Base-by-base conservation (phyloP, 2,797 vertebrate species). In the Enteromius fasciolatus region DNA sequence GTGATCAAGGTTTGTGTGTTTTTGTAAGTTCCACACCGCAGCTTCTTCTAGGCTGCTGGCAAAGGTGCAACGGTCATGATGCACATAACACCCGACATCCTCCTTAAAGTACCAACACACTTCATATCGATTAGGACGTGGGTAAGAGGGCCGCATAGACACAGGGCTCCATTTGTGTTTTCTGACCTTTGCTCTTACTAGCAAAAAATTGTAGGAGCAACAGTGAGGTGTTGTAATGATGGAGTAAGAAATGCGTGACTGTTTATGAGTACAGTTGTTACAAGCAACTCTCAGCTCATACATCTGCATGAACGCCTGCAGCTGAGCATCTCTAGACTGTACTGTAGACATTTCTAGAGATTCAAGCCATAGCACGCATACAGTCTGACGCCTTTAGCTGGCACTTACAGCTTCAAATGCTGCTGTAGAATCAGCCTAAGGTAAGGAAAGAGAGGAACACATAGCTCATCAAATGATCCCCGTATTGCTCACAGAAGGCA, bases 21-120 rank as follows among this genome's bases (percentile, higher is more conserved):
- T 92, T 94, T 66, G 92, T 84, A 96, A 97, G 36, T 91, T 96
- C 97, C 97, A 98, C 68, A 98, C 94, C 0, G 72, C 80, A 5
- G 95, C 95, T 88, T 97, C 97, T 89, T 97, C 97, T 0, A 0
- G 1, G 67, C 95, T 96, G 61, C 93, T 93, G 72, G 96, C 96
- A 0, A 95, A 98, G 1, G 94, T 95, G 85, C 97, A 97, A 2
- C 88, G 89, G 86, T 94, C 94, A 66, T 33, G 70, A 89, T 97
- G 95, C 57, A n/a, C 78, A 1, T 0, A 83, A 89, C 97, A 98
- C 66, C 97, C 96, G 0, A 0, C 25, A 0, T 92, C 93, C 2
- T 94, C 89, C 5, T 3, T 31, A 14, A 95, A 97, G 90, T 91
- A 92, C 80, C 84, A 80, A 75, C 97, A 98, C 9, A 95, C 91